Evolutionary conservation across 2,113 vertebrate genomes (phyloP).

Genomic region (Phalacrocorax carbo): DNA sequence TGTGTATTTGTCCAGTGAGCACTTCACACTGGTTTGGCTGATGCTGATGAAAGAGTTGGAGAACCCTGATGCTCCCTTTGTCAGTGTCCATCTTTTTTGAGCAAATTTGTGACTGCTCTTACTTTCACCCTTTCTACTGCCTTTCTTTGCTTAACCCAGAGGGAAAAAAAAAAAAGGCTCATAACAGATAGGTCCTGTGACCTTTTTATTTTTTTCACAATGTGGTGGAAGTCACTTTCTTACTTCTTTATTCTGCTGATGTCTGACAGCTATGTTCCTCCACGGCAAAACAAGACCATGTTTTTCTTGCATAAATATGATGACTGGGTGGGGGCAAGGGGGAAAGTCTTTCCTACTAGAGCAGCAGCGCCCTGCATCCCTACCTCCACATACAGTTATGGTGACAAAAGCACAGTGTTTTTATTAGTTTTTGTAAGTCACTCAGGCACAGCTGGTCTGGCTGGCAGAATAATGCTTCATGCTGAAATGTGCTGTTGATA

Average conservation of each 20-base stretch:
- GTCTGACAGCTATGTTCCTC: background rate
- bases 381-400: background rate
- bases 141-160: background rate
- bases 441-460: background rate
- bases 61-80: background rate
- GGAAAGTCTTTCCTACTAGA: background rate
- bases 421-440: background rate
- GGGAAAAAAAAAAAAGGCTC: background rate
- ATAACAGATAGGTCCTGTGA: background rate
- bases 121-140: background rate
- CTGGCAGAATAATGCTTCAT: background rate
- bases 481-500: background rate
- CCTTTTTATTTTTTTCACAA: background rate
- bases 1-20: background rate
- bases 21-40: background rate
- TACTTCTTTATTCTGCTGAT: background rate
- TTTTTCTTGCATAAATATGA: background rate
- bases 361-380: background rate
- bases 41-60: background rate
- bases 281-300: background rate
- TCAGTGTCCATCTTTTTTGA: background rate
- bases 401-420: background rate
- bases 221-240: background rate
- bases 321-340: rapidly evolving
- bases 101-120: background rate